Conservation (phyloP, 1,140 invertebrate genomes). For the Sitobion miscanthi region DNA sequence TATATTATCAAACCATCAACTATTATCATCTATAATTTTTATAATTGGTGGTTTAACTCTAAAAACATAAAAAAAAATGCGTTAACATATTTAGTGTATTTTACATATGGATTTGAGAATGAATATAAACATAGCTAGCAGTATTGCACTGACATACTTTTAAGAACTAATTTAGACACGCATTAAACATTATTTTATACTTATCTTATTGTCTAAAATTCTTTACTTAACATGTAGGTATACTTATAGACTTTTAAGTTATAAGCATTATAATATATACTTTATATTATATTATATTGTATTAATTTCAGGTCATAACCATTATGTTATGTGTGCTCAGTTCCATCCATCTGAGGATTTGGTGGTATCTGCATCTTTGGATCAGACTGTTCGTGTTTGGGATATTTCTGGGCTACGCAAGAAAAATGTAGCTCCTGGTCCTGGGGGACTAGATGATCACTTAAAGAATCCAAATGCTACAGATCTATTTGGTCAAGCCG, state of each 20-base stretch:
- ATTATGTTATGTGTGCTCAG: constrained; percentile 99
- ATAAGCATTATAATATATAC: too few species aligned
- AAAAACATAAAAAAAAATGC: not conserved
- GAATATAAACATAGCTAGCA: not conserved
- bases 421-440: constrained; percentile 61
- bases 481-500: constrained; percentile 95
- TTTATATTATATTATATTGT: not conserved
- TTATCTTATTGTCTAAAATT: not conserved
- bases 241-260: too few species aligned
- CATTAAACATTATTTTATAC: not conserved
- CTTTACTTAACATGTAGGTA: not conserved
- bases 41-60: not conserved
- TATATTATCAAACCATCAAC: not conserved
- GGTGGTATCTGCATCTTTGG: constrained; percentile 95
- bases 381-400: constrained; percentile 98
- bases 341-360: constrained; percentile 98
- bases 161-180: too few species aligned
- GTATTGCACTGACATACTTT: not conserved
- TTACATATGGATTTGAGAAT: not conserved
- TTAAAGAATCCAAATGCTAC: constrained; percentile 86
- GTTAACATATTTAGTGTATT: not conserved
- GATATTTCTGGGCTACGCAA: constrained; percentile 80
- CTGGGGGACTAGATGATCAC: constrained; percentile 87
- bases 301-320: constrained; percentile 76
- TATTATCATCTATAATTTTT: not conserved